These are phyloP conservation scores for Hippocampus barbouri DNA, from an alignment of 2,113 vertebrate species.

Conservation along the genomic window DNA sequence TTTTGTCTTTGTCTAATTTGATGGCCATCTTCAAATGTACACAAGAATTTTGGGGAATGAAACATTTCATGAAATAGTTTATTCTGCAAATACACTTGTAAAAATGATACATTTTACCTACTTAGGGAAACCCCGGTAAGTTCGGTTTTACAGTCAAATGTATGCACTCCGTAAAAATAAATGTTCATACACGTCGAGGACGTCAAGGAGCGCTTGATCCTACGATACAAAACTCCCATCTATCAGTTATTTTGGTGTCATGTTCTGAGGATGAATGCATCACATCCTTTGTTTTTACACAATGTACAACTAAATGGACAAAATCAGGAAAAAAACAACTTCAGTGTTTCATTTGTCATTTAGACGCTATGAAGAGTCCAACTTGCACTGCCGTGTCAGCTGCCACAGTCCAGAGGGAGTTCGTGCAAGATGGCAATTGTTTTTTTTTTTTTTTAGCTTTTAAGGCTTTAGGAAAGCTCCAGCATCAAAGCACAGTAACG, in stretches of 20 bases:
- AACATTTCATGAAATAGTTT: constrained; percentile 63
- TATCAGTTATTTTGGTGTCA: constrained; percentile 1
- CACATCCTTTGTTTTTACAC: constrained; percentile 4
- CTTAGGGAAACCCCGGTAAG: constrained; percentile 61
- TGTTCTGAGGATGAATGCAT: constrained; percentile 39
- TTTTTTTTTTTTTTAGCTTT: constrained; percentile 11
- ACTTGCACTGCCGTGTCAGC: constrained; percentile 19
- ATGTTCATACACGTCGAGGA: constrained; percentile 39
- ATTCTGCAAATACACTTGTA: constrained; percentile 77
- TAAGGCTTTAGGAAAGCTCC: constrained; percentile 56
- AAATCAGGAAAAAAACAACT: constrained; percentile 9
- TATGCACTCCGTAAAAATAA: constrained; percentile 59
- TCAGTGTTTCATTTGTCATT: constrained; percentile 32
- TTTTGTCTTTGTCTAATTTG: constrained; percentile 3
- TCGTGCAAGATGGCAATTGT: constrained; percentile 22
- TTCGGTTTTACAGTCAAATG: constrained; percentile 62
- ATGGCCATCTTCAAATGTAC: neutral
- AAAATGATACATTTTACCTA: constrained; percentile 73
- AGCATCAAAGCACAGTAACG: constrained; percentile 49
- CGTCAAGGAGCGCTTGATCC: constrained; percentile 63
- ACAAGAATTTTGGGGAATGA: constrained; percentile 6
- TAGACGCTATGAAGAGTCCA: constrained; percentile 19
- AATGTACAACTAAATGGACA: constrained; percentile 31
- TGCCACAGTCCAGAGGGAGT: constrained; percentile 40
- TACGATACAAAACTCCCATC: constrained; percentile 54